phyloP scores from a whole-genome alignment of 2,888 invertebrate genomes.

The Andrena chrysosceles region DNA sequence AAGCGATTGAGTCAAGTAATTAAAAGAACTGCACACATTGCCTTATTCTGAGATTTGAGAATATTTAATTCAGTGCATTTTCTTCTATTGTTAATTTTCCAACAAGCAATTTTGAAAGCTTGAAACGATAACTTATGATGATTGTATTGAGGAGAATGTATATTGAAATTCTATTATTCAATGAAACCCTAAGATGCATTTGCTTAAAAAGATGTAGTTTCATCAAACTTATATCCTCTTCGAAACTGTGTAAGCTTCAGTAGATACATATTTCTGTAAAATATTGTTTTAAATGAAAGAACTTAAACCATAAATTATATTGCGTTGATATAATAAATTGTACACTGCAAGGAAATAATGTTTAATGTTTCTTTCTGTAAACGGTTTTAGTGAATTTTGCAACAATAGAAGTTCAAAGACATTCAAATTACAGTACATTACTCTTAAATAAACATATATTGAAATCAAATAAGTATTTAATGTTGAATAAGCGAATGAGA shows the following conservation, averaged over 20 bases:
- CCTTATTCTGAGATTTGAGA: neutral
- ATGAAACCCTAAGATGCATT: neutral
- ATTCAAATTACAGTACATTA: slow-evolving; percentile 9
- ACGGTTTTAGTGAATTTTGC: neutral
- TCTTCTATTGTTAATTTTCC: no score
- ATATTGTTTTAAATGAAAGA: no score
- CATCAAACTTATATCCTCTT: no score
- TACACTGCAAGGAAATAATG: neutral
- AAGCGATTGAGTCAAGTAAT: neutral
- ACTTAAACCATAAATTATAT: neutral
- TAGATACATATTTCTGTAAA: no score
- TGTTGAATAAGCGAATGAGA: slow-evolving; percentile 11
- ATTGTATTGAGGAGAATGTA: no score
- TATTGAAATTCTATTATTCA: neutral
- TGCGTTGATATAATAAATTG: neutral
- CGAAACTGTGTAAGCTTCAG: no score
- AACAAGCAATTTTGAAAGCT: no score
- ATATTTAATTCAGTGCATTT: no score
- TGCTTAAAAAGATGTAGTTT: no score
- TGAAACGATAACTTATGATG: no score
- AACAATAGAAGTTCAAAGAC: neutral
- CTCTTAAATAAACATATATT: neutral
- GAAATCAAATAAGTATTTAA: neutral
- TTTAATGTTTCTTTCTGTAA: neutral
- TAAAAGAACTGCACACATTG: neutral